Percentiles rank a stretch among this genome's conserved stretches.
These are phyloP conservation scores for Eupithecia dodoneata DNA, from an alignment of 2,888 invertebrate genomes.

Conservation along the genomic window DNA sequence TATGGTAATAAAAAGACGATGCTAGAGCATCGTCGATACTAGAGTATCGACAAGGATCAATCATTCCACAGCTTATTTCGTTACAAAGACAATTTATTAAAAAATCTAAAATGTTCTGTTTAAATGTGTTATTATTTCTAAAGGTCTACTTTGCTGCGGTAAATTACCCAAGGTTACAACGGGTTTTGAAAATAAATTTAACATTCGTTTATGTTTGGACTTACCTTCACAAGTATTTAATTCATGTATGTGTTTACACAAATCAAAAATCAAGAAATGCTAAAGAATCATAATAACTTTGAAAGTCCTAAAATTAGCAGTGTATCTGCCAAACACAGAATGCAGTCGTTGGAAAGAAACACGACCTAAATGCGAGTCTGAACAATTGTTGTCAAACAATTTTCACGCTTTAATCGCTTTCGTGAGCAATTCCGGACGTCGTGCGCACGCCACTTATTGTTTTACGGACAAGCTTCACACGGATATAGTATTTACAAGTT, in stretches of 20 bases:
- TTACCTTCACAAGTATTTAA: too few relatives aligned
- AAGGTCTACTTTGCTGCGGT: background rate
- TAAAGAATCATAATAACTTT: background rate
- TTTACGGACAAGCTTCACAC: slow-evolving; percentile 49
- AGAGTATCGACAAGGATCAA: too few relatives aligned
- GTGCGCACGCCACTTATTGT: slow-evolving; percentile 61
- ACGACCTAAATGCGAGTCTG: slow-evolving; percentile 42
- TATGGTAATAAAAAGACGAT: background rate
- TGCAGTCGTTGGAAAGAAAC: slow-evolving; percentile 49
- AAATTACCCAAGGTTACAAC: background rate
- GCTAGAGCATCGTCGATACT: too few relatives aligned
- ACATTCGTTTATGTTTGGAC: background rate
- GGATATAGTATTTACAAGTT: slow-evolving; percentile 35
- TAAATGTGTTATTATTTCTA: background rate
- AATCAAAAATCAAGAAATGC: background rate
- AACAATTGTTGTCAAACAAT: slow-evolving; percentile 67
- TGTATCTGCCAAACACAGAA: slow-evolving; percentile 19
- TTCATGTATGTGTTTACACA: too few relatives aligned
- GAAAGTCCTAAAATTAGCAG: background rate
- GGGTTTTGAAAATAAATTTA: background rate
- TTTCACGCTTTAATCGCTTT: slow-evolving; percentile 66
- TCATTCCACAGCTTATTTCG: too few relatives aligned
- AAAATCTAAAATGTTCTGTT: too few relatives aligned
- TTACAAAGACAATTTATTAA: too few relatives aligned
- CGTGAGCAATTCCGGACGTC: slow-evolving; percentile 65